phyloP scores from a whole-genome alignment of 2,797 vertebrate species.

The Trachurus trachurus region DNA sequence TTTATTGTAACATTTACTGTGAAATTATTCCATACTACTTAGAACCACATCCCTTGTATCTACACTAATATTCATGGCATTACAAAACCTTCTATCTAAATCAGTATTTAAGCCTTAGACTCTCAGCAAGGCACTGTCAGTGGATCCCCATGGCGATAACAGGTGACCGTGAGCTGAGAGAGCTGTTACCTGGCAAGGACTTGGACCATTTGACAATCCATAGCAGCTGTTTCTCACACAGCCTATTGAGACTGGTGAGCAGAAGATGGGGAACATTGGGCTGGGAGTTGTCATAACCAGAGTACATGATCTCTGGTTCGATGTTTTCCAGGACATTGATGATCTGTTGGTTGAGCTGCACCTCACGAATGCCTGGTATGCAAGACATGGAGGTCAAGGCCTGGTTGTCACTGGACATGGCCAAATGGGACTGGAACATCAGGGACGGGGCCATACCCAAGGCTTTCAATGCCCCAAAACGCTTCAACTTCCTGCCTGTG shows the following conservation, averaged over 20 bases:
- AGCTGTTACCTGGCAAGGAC: slow-evolving; percentile 93
- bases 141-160: slow-evolving; percentile 53
- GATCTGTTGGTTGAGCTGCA: slow-evolving; percentile 91
- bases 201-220: slow-evolving; percentile 99
- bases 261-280: slow-evolving; percentile 90
- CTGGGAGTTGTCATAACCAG: slow-evolving; percentile 91
- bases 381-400: slow-evolving; percentile 86
- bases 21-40: not conserved
- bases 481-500: slow-evolving; percentile 96
- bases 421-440: slow-evolving; percentile 82
- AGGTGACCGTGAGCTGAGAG: slow-evolving; percentile 51
- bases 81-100: slow-evolving; percentile 8
- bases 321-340: slow-evolving; percentile 93
- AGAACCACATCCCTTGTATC: not conserved
- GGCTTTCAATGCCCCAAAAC: slow-evolving; percentile 92
- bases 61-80: not conserved
- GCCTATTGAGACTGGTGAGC: slow-evolving; percentile 94
- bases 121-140: slow-evolving; percentile 7
- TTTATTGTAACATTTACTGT: not conserved
- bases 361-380: slow-evolving; percentile 88
- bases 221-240: slow-evolving; percentile 96
- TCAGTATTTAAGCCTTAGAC: slow-evolving; percentile 34
- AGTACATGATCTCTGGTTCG: slow-evolving; percentile 93
- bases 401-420: slow-evolving; percentile 76
- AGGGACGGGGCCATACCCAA: slow-evolving; percentile 86